These are phyloP conservation scores for Cheirogaleus major DNA, from an alignment of 2,797 vertebrate genomes.

Conservation along the genomic window DNA sequence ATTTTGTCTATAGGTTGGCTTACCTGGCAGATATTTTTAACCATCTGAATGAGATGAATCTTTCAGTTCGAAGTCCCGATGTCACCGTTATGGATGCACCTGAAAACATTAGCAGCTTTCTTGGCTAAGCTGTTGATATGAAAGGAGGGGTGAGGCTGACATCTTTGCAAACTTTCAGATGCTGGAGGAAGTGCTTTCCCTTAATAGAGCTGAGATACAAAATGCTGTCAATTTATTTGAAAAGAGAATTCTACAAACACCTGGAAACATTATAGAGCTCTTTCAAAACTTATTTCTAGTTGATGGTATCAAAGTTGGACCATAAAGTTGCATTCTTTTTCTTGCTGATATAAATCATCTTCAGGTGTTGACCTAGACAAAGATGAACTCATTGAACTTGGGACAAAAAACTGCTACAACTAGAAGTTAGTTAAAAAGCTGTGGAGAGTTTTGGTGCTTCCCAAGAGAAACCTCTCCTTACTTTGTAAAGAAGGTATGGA, in stretches of 20 bases:
- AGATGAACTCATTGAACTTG: constrained; percentile 39
- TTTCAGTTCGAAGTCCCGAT: background rate
- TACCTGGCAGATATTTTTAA: background rate
- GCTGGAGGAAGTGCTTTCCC: background rate
- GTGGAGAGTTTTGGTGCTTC: background rate
- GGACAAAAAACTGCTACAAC: background rate
- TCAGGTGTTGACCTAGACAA: background rate
- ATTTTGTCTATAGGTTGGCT: background rate
- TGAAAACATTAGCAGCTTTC: background rate
- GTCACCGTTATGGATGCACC: background rate
- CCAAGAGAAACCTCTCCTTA: background rate
- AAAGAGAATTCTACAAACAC: constrained; percentile 28
- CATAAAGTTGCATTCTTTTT: background rate
- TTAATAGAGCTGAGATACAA: background rate
- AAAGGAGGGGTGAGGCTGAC: background rate
- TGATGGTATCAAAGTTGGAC: constrained; percentile 4
- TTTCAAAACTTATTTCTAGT: constrained; percentile 50
- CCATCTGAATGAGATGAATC: background rate
- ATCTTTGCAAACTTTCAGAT: background rate
- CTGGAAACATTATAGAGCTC: constrained; percentile 32
- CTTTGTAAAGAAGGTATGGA: background rate
- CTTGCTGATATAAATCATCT: constrained; percentile 14
- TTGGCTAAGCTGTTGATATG: background rate
- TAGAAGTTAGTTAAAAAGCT: constrained; percentile 19
- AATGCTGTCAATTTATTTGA: constrained; percentile 29